Base-by-base conservation (phyloP, 2,888 invertebrate species). In the Microctonus brassicae region DNA sequence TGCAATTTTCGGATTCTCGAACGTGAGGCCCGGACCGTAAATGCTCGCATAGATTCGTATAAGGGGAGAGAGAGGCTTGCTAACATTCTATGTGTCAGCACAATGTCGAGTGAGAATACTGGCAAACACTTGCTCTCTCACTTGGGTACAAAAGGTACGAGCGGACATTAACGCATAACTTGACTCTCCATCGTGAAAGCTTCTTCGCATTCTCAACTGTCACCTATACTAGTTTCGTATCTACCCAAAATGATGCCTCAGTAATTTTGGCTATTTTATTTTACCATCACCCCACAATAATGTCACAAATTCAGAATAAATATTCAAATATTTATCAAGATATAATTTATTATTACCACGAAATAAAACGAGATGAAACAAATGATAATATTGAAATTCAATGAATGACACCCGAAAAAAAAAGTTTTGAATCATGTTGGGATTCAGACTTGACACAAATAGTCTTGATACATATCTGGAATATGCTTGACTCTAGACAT, bases 1-100 rank as follows among this genome's bases (percentile, higher is more conserved):
- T 85, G 84, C 82, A 84, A 85, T 85, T 84, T 84, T 82, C 82
- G 78, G 79, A 85, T 84, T 83, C 84, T 80, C 79, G 72, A 81
- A 78, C 74, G 76, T 55, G 60, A 69, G 72, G 53, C 73, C 64
- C 75, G 47, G 36, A 69, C 66, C 72, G 77, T 78, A 79, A 81
- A 78, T 76, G 77, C 73, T 74, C 78, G 80, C 81, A 81, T 84
- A 83, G 84, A 84, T 84, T 84, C 79, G 80, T 80, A 82, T 82
- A 81, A 82, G 81, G 82, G n/a, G n/a, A n/a, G 80, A 63, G n/a
- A n/a, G 80, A 63, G 65, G 65, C 65, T 65, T 39, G 65, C 65
- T 65, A 65, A 53, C 65, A 65, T 84, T 84, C 81, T 81, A 69
- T 70, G 75, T 77, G 82, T 83, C 83, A 81, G 78, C 73, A 63